Evolutionary conservation across 2,888 invertebrate species (phyloP).

Genomic region (Athrips mouffetella): DNA sequence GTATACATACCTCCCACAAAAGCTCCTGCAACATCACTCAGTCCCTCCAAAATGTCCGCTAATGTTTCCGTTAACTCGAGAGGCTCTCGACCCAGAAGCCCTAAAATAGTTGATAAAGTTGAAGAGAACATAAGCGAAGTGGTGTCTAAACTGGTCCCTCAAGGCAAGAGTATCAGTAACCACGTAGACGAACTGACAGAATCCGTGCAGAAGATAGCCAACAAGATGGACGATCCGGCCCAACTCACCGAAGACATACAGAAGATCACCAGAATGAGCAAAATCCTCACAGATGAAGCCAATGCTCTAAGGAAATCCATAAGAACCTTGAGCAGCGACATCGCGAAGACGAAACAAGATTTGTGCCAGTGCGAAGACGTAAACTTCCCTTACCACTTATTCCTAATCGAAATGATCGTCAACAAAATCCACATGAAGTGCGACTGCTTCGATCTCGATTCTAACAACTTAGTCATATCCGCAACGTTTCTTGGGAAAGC

Average conservation of each 20-base stretch:
- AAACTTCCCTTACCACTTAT: slow-evolving; percentile 66
- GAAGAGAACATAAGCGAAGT: slow-evolving; percentile 32
- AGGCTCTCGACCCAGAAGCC: not conserved
- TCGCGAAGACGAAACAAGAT: slow-evolving; percentile 53
- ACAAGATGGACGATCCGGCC: slow-evolving; percentile 33
- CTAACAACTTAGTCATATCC: slow-evolving; percentile 62
- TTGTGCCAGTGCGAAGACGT: slow-evolving; percentile 43
- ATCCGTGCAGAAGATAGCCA: slow-evolving; percentile 41
- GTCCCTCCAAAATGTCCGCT: not conserved
- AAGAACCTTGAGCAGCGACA: slow-evolving; percentile 54
- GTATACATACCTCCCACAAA: too few species aligned
- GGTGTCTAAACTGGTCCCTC: slow-evolving; percentile 38
- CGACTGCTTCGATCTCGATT: slow-evolving; percentile 67
- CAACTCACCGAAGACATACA: slow-evolving; percentile 49
- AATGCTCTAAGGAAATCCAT: slow-evolving; percentile 62
- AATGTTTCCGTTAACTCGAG: not conserved
- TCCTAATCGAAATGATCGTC: slow-evolving; percentile 64
- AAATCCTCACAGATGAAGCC: slow-evolving; percentile 61
- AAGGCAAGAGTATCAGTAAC: slow-evolving; percentile 39
- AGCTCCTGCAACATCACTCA: too few species aligned
- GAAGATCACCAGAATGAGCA: slow-evolving; percentile 63
- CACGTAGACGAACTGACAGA: slow-evolving; percentile 46
- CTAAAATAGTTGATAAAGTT: slow-evolving; percentile 4
- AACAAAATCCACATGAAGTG: slow-evolving; percentile 74
- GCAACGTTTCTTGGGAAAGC: slow-evolving; percentile 62